These are phyloP conservation scores for Petrolisthes cinctipes DNA, from an alignment of 2,888 invertebrate genomes.

Conservation along the genomic window DNA sequence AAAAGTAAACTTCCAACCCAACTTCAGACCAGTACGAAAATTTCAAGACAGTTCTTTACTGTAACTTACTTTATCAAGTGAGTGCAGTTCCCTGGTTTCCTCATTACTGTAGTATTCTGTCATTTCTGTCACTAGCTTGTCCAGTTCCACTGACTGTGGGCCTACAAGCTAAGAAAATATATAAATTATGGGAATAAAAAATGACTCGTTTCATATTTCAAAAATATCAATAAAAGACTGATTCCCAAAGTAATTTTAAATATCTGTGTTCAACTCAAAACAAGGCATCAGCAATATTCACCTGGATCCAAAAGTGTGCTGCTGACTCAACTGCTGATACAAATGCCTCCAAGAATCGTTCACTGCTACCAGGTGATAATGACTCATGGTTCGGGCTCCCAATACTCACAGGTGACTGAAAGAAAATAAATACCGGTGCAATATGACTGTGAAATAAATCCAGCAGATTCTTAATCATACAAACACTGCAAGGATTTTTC, in stretches of 20 bases:
- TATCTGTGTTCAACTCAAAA: not conserved
- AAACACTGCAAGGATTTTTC: no score
- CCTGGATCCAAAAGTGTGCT: conserved; percentile 86
- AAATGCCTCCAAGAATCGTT: conserved; percentile 83
- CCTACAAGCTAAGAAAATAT: conserved; percentile 71
- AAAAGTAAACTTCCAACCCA: conserved; percentile 59
- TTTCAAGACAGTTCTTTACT: not conserved
- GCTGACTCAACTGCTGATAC: conserved; percentile 88
- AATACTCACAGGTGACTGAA: conserved; percentile 2
- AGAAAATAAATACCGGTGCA: not conserved
- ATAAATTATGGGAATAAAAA: not conserved
- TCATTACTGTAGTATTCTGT: conserved; percentile 80
- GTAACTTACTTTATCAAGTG: conserved; percentile 69
- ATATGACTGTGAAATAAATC: not conserved
- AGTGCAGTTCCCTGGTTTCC: conserved; percentile 73
- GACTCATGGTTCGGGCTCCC: conserved; percentile 25
- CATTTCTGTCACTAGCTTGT: conserved; percentile 85
- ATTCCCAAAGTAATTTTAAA: conserved; percentile 30
- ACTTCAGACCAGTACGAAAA: conserved; percentile 2
- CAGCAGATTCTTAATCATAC: no score
- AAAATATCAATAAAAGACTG: not conserved
- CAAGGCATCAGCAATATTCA: conserved; percentile 68
- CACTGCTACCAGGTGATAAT: conserved; percentile 67
- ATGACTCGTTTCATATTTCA: not conserved
- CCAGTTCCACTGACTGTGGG: conserved; percentile 80